These are phyloP conservation scores for Brachionus paranguensis DNA, from an alignment of 1,140 invertebrate genomes.

Conservation along the genomic window DNA sequence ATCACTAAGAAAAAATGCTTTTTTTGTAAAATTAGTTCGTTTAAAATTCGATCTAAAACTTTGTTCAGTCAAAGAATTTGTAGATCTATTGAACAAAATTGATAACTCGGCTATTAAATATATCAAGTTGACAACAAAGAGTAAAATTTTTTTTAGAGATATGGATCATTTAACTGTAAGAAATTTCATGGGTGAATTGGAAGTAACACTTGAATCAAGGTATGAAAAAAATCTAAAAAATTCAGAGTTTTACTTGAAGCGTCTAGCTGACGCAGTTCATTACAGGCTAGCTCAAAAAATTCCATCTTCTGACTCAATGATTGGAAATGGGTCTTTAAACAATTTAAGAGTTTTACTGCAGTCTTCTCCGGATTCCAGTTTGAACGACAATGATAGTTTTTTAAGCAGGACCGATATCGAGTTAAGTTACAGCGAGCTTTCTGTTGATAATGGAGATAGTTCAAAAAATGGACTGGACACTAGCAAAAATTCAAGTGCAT, in stretches of 20 bases:
- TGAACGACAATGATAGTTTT: not conserved
- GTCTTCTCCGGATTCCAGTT: not conserved
- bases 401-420: not conserved
- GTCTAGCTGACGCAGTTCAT: constrained; percentile 26
- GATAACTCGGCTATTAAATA: constrained; percentile 31
- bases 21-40: constrained; percentile 17
- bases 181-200: constrained; percentile 40
- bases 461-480: not conserved
- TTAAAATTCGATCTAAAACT: constrained; percentile 34
- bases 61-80: constrained; percentile 38
- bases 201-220: constrained; percentile 13
- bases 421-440: not conserved
- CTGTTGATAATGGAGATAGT: not conserved
- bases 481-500: not conserved
- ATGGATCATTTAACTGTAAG: constrained; percentile 10
- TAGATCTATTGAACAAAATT: constrained; percentile 1
- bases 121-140: constrained; percentile 13
- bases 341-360: not conserved
- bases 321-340: not conserved
- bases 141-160: constrained; percentile 36
- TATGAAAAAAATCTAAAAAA: constrained; percentile 24
- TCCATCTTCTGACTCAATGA: not conserved
- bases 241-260: constrained; percentile 26
- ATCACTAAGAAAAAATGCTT: not conserved
- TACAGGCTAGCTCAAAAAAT: constrained; percentile 10